These are phyloP conservation scores for Drosophila subpulchrella DNA, from an alignment of 1,140 invertebrate genomes.

Conservation along the genomic window DNA sequence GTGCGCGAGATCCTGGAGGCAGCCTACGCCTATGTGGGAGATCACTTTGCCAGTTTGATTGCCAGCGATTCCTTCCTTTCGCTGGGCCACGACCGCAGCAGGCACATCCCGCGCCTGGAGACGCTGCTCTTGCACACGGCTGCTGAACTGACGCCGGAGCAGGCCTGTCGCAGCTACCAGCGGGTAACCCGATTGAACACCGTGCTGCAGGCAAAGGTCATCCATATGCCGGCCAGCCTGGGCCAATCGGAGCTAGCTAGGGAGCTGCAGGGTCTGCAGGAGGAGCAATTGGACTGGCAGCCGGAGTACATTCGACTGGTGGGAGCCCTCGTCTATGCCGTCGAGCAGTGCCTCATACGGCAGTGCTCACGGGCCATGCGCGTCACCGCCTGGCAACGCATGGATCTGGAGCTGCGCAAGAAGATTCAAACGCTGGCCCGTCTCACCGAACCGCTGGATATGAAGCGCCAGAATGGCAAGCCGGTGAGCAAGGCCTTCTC, in stretches of 20 bases:
- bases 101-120: slow-evolving; percentile 89
- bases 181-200: slow-evolving; percentile 81
- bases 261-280: slow-evolving; percentile 74
- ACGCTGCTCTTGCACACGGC: slow-evolving; percentile 88
- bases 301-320: slow-evolving; percentile 82
- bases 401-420: slow-evolving; percentile 87
- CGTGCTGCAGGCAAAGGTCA: slow-evolving; percentile 77
- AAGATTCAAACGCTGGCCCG: slow-evolving; percentile 87
- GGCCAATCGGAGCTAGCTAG: slow-evolving; percentile 69
- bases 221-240: slow-evolving; percentile 78
- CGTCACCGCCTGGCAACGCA: slow-evolving; percentile 87
- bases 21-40: slow-evolving; percentile 87
- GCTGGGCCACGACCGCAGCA: slow-evolving; percentile 88
- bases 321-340: slow-evolving; percentile 84
- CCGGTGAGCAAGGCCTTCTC: slow-evolving; percentile 73
- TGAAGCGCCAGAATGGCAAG: slow-evolving; percentile 68
- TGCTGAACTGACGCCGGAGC: slow-evolving; percentile 88
- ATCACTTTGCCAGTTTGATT: slow-evolving; percentile 88
- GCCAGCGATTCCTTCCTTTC: slow-evolving; percentile 88
- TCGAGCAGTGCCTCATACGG: slow-evolving; percentile 88
- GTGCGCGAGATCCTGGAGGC: slow-evolving; percentile 89
- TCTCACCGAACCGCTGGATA: slow-evolving; percentile 82
- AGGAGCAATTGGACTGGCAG: slow-evolving; percentile 84
- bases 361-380: slow-evolving; percentile 87
- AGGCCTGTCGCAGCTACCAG: slow-evolving; percentile 89